Base-by-base conservation (phyloP, 2,888 invertebrate species). In the Dichetophora obliterata region DNA sequence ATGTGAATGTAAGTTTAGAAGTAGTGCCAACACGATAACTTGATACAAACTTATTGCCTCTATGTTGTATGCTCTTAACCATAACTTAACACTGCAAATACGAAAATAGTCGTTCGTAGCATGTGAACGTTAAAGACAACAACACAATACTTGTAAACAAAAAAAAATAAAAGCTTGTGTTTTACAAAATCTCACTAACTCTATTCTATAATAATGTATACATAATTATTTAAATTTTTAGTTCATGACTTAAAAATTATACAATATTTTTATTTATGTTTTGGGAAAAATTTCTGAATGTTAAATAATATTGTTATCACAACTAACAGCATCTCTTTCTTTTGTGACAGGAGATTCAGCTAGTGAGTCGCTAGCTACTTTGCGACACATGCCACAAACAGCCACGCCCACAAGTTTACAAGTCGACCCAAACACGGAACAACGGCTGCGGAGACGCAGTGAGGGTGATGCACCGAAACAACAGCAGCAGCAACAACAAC, bases 391-490 rank as follows among this genome's bases (percentile, higher is more conserved):
- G 72, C 79, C 78, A 72, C 77, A 81, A 79, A 75, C 82, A 63
- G 59, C 79, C 78, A 80, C 82, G 76, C 78, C 83, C 72, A 80
- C 78, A 79, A 84, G 78, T 73, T 79, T 81, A 80, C 82, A 83
- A 76, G 82, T 82, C 50, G 31, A 34, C 54, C 50, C 84, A 78
- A 82, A 85, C 72, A 84, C 82, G 76, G 88, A 88, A 76, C 89
- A 88, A 78, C 85, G 85, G 43, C 83, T 91, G 79, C 91, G 93
- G 19, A 91, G 93, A 69, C 91, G 92, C 81, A 93, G 93, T 86
- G 93, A 93, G 86, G 93, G 93, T 78, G 92, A 92, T 88, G 92
- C 88, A 31, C 87, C 88, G 76, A 84, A 82, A 66, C 85, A 86
- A 63, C 84, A 86, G 54, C 83, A 86, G 78, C 83, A 85, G 75